These are phyloP conservation scores for Drosophila demipolita DNA, from an alignment of 2,888 invertebrate species.

Conservation along the genomic window DNA sequence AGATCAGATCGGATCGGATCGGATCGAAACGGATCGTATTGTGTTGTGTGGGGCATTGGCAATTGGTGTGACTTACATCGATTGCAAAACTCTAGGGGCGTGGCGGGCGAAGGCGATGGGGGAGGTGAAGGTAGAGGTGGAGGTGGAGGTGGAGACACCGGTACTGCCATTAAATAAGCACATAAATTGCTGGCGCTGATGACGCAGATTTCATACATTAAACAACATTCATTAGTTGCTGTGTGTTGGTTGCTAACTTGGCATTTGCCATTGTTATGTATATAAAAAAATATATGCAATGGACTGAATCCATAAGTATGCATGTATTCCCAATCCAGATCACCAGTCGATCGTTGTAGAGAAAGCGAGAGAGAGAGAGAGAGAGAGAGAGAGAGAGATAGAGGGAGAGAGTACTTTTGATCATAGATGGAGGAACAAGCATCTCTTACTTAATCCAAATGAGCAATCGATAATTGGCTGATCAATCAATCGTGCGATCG, in stretches of 20 bases:
- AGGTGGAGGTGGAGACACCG: slow-evolving; percentile 2
- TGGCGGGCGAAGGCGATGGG: slow-evolving; percentile 29
- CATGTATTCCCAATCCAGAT: neutral
- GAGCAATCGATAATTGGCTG: slow-evolving; percentile 8
- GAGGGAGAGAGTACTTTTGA: neutral
- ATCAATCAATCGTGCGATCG: slow-evolving; percentile 40
- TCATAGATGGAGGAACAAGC: neutral
- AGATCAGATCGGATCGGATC: slow-evolving; percentile 13
- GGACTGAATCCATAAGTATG: neutral
- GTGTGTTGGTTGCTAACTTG: slow-evolving; percentile 17
- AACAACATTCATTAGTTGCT: slow-evolving; percentile 47
- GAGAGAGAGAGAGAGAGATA: no score
- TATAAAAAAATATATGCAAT: neutral
- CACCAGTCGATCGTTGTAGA: neutral
- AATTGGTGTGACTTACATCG: slow-evolving; percentile 73
- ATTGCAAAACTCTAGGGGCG: slow-evolving; percentile 48
- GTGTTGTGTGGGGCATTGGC: slow-evolving; percentile 48
- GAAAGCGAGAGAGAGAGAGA: neutral
- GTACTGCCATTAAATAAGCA: slow-evolving; percentile 62
- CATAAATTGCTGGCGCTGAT: slow-evolving; percentile 66
- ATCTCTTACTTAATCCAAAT: neutral
- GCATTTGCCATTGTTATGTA: slow-evolving; percentile 14
- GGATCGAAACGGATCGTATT: slow-evolving; percentile 17
- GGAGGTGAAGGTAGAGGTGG: neutral
- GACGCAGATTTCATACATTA: slow-evolving; percentile 59